A percentile compares a stretch with the other conserved stretches of the same genome.
Conservation (phyloP, 1,140 invertebrate species). For the Papilio aristodemus region DNA sequence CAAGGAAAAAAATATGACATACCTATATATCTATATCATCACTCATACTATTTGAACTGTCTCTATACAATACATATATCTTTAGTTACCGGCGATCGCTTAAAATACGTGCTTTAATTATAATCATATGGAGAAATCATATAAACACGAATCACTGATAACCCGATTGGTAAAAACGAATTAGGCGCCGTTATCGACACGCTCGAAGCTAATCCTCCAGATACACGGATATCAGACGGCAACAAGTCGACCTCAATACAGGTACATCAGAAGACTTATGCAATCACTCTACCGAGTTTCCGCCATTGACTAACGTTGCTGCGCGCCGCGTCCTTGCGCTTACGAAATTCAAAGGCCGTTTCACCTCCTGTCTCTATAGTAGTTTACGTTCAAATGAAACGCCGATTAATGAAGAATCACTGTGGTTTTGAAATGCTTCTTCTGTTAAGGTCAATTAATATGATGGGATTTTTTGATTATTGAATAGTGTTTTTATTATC, state of each 20-base stretch:
- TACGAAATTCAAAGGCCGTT: slow-evolving; percentile 25
- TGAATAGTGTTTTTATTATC: no score
- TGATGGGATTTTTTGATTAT: not conserved
- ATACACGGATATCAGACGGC: slow-evolving; percentile 21
- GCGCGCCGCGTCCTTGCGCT: slow-evolving; percentile 14
- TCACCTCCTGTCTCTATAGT: slow-evolving; percentile 17
- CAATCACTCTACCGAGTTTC: slow-evolving; percentile 19
- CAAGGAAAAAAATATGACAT: no score
- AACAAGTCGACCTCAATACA: slow-evolving; percentile 16
- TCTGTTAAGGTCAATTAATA: not conserved
- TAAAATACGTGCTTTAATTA: no score
- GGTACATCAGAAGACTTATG: slow-evolving; percentile 22
- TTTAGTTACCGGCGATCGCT: no score
- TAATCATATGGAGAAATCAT: no score
- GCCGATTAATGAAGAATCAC: not conserved
- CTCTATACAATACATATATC: no score
- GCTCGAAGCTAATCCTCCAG: not conserved
- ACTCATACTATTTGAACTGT: no score
- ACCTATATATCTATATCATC: no score
- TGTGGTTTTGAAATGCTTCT: slow-evolving; percentile 1
- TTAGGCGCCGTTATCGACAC: not conserved
- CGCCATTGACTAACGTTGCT: slow-evolving; percentile 24
- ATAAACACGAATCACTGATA: no score
- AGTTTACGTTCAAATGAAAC: not conserved
- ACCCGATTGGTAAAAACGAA: no score